Evolutionary conservation across 2,888 invertebrate genomes (phyloP), one percentile per base, ranked within the genome.

Genomic region (Elegia similella): DNA sequence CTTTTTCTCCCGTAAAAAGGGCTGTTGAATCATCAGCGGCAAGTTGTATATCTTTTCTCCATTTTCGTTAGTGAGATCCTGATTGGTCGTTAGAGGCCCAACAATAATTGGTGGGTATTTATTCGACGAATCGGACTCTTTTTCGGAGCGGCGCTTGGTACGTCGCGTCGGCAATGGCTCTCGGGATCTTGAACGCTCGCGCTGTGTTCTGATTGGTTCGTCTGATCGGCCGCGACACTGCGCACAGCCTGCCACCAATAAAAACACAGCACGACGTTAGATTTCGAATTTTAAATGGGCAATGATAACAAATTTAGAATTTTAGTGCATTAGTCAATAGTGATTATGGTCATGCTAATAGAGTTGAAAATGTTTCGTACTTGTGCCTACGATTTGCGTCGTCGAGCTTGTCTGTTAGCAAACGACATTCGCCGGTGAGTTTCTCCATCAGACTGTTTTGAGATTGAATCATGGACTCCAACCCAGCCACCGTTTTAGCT

Each of bases 401-500:
- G 93, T 97, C 97, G 93, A 97, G 94, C 94, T 96, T 96, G 92
- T 95, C 94, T 84, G 97, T 97, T 91, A 97, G 94, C 91, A 93
- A 93, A 93, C 96, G 96, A 93, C 97, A 97, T 93, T 97, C 96
- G 84, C 93, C 94, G 84, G 96, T 96, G 92, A 97, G 94, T 94
- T 95, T 96, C 93, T 96, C 96, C 95, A 97, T 96, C 94, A 96
- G 95, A 94, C 95, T 95, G 94, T 96, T 96, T 95, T 97, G 97
- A 92, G 95, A 96, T 92, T 95, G 95, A 92, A 97, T 95, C 95
- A 96, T 95, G 88, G 95, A 94, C 94, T 97, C 97, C 93, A 97
- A 95, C 92, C 96, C 96, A 93, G 95, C 95, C 92, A 97, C 96
- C 84, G 96, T 96, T 92, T 95, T 95, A 93, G 95, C 96, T 96